phyloP scores from a whole-genome alignment of 2,113 vertebrate genomes.

The Aspiorhynchus laticeps region DNA sequence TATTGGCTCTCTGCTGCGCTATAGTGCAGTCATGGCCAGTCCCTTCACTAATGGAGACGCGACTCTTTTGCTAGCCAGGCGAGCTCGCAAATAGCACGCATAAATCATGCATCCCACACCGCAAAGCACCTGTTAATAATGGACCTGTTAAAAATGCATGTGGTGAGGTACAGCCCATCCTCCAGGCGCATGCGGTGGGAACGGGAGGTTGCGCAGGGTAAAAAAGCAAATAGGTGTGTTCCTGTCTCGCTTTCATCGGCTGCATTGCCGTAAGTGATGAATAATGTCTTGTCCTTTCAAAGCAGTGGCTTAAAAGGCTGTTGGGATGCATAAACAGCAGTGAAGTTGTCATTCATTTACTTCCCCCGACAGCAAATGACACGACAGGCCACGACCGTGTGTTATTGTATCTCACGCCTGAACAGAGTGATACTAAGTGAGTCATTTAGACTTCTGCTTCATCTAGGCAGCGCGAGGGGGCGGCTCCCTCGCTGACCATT shows the following conservation, averaged over 20 bases:
- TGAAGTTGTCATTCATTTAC: conserved; percentile 52
- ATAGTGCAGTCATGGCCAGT: conserved; percentile 35
- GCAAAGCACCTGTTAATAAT: conserved; percentile 49
- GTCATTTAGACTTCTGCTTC: conserved; percentile 43
- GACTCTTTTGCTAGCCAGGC: conserved; percentile 47
- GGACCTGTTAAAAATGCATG: conserved; percentile 62
- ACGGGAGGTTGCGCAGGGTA: conserved; percentile 32
- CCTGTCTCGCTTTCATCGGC: conserved; percentile 38
- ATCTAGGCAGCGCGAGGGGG: conserved; percentile 30
- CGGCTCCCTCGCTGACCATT: conserved; percentile 42
- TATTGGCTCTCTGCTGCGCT: not conserved
- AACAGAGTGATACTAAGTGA: conserved; percentile 39
- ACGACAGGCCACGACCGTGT: conserved; percentile 40
- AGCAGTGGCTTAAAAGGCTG: conserved; percentile 50
- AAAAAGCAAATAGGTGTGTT: conserved; percentile 51
- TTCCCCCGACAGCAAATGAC: conserved; percentile 55
- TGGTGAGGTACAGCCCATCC: conserved; percentile 47
- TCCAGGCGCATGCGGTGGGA: conserved; percentile 32
- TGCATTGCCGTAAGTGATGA: conserved; percentile 49
- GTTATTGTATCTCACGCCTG: conserved; percentile 32
- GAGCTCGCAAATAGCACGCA: conserved; percentile 49
- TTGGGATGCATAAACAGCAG: conserved; percentile 55
- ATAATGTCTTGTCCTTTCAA: conserved; percentile 56
- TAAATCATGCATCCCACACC: conserved; percentile 61
- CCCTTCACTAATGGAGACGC: conserved; percentile 55